Evolutionary conservation across 2,113 vertebrate species (phyloP).

Genomic region (Cyprinodon brontotheroides): DNA sequence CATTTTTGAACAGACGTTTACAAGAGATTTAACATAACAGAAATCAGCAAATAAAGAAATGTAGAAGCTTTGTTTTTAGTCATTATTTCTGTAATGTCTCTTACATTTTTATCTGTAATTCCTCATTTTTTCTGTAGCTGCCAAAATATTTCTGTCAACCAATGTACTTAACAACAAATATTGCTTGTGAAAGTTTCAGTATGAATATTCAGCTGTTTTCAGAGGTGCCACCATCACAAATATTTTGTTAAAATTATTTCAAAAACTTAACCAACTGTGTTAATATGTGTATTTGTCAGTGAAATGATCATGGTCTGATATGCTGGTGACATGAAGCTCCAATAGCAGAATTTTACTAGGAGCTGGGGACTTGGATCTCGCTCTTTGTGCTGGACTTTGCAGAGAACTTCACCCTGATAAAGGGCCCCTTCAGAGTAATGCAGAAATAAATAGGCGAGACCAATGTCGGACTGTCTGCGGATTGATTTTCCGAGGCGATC

Average conservation of each 20-base stretch:
- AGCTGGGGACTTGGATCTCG: constrained; percentile 22
- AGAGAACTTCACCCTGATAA: constrained; percentile 42
- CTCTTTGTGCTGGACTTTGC: constrained; percentile 30
- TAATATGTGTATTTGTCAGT: not conserved
- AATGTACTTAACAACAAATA: no score
- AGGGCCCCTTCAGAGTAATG: constrained; percentile 42
- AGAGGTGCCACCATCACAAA: not conserved
- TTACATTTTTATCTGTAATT: no score
- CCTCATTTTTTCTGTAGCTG: no score
- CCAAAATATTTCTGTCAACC: no score
- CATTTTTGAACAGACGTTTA: no score
- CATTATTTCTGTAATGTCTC: no score
- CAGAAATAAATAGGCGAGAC: constrained; percentile 64
- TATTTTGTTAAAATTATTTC: not conserved
- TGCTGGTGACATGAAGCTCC: not conserved
- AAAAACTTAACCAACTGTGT: not conserved
- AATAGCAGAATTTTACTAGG: constrained; percentile 12
- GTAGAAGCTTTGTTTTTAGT: no score
- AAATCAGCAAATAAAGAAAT: no score
- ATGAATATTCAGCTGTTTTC: not conserved
- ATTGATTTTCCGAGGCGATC: constrained; percentile 75
- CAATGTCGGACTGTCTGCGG: constrained; percentile 51
- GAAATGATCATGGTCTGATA: constrained; percentile 9
- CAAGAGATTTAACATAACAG: no score
- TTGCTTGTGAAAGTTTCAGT: no score